Base-by-base conservation (phyloP, 2,888 invertebrate species). In the Andrena hattorfiana region DNA sequence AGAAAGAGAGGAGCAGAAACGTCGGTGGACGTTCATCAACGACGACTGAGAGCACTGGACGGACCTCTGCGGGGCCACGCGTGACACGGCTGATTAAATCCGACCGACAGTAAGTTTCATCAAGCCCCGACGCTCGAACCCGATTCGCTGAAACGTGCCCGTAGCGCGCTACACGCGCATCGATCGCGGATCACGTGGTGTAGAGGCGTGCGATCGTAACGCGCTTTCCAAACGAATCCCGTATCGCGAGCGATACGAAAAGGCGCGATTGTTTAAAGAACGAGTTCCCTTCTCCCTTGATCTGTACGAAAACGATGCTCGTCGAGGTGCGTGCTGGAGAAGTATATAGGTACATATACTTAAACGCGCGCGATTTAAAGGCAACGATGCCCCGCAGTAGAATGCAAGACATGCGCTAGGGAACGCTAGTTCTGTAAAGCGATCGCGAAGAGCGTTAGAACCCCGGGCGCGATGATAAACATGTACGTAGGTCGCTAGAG, bases 31-130 rank as follows among this genome's bases (percentile, higher is more conserved):
- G n/a, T 0, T 20, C 49, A n/a, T 62, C 42, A 35, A 67, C 67
- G 30, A 54, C 48, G 8, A 28, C 28, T n/a, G 49, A 35, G 49
- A 30, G 30, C 20, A 28, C 3, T 48, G 20, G 23, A 59, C 26
- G 26, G 63, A 68, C n/a, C 49, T 28, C 13, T 59, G 26, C 59
- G 26, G 62, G 78, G 79, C 79, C 79, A 63, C 71, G 69, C 81
- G 83, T 75, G 73, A 60, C 69, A 6, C 67, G 48, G 60, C 48
- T 54, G 76, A 69, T 66, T 69, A 66, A 69, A 64, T 62, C 66
- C 60, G 73, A 64, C 63, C 79, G 73, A 75, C 23, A 82, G 83
- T 84, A 84, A 84, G 83, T 80, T 77, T 68, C 76, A 71, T 69
- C 28, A 48, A 71, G 63, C 63, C 72, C 63, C 42, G 42, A 64